Evolutionary conservation across 2,888 invertebrate species (phyloP).

Genomic region (Callosobruchus maculatus): DNA sequence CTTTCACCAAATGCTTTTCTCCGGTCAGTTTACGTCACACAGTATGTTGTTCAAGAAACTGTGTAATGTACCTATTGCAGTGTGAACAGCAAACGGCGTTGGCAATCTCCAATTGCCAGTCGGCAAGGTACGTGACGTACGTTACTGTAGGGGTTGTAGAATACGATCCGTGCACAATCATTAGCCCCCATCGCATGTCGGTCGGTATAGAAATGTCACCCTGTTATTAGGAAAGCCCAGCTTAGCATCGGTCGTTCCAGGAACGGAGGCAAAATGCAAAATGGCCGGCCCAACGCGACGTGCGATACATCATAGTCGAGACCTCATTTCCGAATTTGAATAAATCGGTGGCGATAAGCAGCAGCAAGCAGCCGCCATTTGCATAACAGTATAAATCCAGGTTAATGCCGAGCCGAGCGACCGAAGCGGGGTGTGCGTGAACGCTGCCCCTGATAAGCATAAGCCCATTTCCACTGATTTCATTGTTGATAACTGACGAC

Average conservation of each 20-base stretch:
- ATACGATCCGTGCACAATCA: not conserved
- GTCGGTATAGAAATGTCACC: slow-evolving; percentile 5
- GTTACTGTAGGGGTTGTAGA: too few species aligned
- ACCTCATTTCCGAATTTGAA: slow-evolving; percentile 50
- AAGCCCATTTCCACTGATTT: slow-evolving; percentile 42
- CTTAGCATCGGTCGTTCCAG: slow-evolving; percentile 44
- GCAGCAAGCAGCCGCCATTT: slow-evolving; percentile 32
- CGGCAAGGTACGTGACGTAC: not conserved
- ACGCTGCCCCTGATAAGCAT: slow-evolving; percentile 42
- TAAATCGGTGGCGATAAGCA: slow-evolving; percentile 43
- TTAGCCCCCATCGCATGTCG: not conserved
- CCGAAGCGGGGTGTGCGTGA: not conserved
- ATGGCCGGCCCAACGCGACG: slow-evolving; percentile 36
- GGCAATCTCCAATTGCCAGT: too few species aligned
- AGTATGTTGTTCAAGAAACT: too few species aligned
- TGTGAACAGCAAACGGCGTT: too few species aligned
- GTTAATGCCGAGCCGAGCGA: slow-evolving; percentile 51
- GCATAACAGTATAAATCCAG: slow-evolving; percentile 53
- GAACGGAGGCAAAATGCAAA: slow-evolving; percentile 46
- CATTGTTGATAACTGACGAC: slow-evolving; percentile 35
- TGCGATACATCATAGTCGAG: not conserved
- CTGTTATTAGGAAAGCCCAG: slow-evolving; percentile 25
- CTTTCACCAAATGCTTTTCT: too few species aligned
- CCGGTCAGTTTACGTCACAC: too few species aligned
- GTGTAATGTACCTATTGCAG: too few species aligned